These are phyloP conservation scores for Colius striatus DNA, from an alignment of 2,113 vertebrate species.

Conservation along the genomic window DNA sequence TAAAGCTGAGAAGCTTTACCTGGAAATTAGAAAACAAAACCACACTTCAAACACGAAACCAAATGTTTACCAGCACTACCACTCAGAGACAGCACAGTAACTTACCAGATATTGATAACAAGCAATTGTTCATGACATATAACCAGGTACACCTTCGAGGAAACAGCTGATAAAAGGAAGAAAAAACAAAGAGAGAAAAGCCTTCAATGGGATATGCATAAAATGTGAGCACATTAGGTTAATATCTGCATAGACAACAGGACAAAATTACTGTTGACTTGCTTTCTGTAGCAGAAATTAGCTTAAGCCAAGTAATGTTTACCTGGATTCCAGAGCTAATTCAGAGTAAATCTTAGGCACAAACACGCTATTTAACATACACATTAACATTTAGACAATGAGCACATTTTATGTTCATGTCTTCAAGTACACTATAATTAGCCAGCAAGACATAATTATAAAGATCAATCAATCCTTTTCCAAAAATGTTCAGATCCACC, in stretches of 20 bases:
- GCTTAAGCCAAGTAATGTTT: neutral
- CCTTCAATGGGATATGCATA: neutral
- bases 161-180: conserved; percentile 83
- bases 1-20: conserved; percentile 99
- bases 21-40: conserved; percentile 72
- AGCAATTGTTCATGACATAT: conserved; percentile 98
- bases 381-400: neutral
- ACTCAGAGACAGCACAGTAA: neutral
- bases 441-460: neutral
- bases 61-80: neutral
- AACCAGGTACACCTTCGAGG: conserved; percentile 96
- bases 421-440: neutral
- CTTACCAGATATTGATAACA: conserved; percentile 97
- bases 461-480: neutral
- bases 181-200: conserved; percentile 4
- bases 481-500: neutral
- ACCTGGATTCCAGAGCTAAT: conserved; percentile 35
- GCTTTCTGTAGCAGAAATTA: neutral
- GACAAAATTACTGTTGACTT: neutral
- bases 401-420: neutral
- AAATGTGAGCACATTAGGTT: neutral
- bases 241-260: neutral
- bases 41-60: conserved; percentile 44
- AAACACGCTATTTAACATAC: neutral
- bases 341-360: neutral